Evolutionary conservation across 2,113 vertebrate genomes (phyloP), one percentile per base, ranked within the genome.

Genomic region (Charadrius vociferus): DNA sequence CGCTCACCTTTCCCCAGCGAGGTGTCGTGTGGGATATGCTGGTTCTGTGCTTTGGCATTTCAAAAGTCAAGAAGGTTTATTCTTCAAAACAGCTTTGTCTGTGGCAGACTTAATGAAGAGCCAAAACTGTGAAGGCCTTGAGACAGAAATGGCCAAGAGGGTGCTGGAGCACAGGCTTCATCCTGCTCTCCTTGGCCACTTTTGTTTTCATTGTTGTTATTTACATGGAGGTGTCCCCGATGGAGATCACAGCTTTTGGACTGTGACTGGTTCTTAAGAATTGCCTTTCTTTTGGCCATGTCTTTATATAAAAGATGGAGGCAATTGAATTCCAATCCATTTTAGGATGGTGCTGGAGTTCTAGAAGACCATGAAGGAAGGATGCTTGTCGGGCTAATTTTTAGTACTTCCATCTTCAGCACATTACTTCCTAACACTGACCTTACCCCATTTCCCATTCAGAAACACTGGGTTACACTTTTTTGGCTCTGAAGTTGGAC

Each of bases 401-500:
- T 91, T 65, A 72, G 80, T 56, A 77, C 61, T 56, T 94, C 41
- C 91, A 93, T 97, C 82, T 91, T 70, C 74, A 93, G 67, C 12
- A 27, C 96, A 97, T 97, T 96, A 88, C 94, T 95, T 96, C 91
- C 79, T 70, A 66, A 86, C 81, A 55, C 91, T 88, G 81, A 73
- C 36, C 47, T 47, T 95, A 82, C n/a, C 45, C 58, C 94, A 96
- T 95, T 93, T 93, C 81, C 66, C 90, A 93, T 96, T 93, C 74
- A 61, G 29, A 95, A 95, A 67, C 37, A 49, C 58, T 43, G 81
- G 20, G 63, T 81, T 88, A 78, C 41, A 70, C 91, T 96, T 97
- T 96, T 97, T 97, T 97, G 96, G 95, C 97, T 97, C 95, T 96
- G 63, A 82, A 83, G 63, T 92, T 95, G 81, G 91, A 94, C 59